Conservation (phyloP, 2,797 vertebrate species). For the Cossypha dichroa region DNA sequence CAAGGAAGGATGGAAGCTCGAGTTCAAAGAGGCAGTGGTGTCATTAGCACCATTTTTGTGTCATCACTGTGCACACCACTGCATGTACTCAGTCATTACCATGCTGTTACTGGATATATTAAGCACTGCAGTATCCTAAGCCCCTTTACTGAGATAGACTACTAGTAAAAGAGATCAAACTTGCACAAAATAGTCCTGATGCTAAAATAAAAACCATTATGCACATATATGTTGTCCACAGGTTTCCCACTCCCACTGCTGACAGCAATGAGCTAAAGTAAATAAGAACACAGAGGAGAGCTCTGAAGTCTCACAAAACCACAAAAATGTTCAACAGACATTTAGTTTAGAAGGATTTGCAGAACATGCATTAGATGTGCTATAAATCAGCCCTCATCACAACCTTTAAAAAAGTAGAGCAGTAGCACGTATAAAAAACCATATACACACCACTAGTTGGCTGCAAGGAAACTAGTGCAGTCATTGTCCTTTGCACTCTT, state of each 20-base stretch:
- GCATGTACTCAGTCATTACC: background rate
- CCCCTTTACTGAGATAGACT: background rate
- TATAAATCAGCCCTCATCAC: background rate
- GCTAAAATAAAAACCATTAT: background rate
- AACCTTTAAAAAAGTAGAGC: background rate
- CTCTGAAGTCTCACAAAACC: background rate
- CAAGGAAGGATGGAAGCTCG: background rate
- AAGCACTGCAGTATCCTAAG: background rate
- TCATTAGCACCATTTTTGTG: background rate
- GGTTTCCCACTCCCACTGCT: background rate
- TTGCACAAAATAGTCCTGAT: background rate
- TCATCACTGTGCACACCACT: no score
- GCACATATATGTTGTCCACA: fast-evolving
- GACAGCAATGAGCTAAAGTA: background rate
- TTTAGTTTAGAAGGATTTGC: background rate
- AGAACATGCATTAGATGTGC: background rate
- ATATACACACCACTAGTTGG: background rate
- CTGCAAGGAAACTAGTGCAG: background rate
- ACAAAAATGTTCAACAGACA: fast-evolving
- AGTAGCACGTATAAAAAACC: background rate
- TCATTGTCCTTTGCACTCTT: background rate
- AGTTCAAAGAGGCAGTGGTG: background rate
- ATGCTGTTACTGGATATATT: background rate
- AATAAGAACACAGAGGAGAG: background rate
- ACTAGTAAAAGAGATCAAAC: background rate